These are phyloP conservation scores for Microplitis deprimator DNA, from an alignment of 2,888 invertebrate species.

Conservation along the genomic window DNA sequence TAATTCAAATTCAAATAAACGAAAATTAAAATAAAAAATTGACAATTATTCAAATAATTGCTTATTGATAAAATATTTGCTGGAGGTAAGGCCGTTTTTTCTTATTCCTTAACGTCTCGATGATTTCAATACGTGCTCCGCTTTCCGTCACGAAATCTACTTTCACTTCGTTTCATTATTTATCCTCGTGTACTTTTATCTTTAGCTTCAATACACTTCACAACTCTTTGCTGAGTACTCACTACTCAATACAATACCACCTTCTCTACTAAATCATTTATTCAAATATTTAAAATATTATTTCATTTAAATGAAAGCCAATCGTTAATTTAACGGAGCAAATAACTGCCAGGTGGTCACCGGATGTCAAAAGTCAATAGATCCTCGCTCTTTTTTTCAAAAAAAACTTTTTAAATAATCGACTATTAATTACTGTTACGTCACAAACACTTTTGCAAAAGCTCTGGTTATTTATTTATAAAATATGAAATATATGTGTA, in stretches of 20 bases:
- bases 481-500: too few relatives aligned
- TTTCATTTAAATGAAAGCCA: background rate
- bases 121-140: background rate
- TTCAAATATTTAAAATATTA: background rate
- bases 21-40: too few relatives aligned
- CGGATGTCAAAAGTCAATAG: background rate
- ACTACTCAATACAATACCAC: background rate
- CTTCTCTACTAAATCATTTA: background rate
- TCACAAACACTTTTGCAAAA: background rate
- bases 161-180: slow-evolving; percentile 26
- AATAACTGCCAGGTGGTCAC: background rate
- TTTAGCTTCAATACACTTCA: background rate
- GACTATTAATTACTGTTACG: background rate
- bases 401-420: too few relatives aligned
- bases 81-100: background rate
- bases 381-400: background rate
- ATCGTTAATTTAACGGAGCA: background rate
- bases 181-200: background rate
- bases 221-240: too few relatives aligned
- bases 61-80: too few relatives aligned
- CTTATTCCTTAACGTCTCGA: background rate
- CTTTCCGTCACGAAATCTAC: slow-evolving; percentile 23
- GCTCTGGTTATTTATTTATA: too few relatives aligned
- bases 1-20: too few relatives aligned
- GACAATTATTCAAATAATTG: too few relatives aligned